phyloP scores from a whole-genome alignment of 2,888 invertebrate genomes.

The Frankliniella fusca region DNA sequence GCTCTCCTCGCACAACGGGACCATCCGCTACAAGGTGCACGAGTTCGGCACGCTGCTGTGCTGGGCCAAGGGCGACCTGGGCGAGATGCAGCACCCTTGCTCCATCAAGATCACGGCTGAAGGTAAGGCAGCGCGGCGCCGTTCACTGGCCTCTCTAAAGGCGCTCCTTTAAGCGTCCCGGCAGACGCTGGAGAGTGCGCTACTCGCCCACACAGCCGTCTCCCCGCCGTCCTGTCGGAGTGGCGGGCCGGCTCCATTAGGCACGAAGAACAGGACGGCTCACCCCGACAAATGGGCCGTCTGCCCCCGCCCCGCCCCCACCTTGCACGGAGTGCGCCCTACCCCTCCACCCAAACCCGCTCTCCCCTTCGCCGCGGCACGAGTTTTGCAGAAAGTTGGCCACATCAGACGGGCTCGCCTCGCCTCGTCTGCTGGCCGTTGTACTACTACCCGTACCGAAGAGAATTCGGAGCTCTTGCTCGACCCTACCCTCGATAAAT shows the following conservation, averaged over 20 bases:
- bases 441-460: too few relatives aligned
- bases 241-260: background rate
- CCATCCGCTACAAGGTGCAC: background rate
- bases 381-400: background rate
- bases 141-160: background rate
- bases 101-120: background rate
- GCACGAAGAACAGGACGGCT: background rate
- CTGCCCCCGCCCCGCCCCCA: background rate
- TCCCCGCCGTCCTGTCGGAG: background rate
- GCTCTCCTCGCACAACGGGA: background rate
- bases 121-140: background rate
- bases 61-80: background rate
- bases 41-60: slow-evolving; percentile 18
- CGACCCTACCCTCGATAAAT: background rate
- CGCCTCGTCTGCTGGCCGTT: too few relatives aligned
- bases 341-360: background rate
- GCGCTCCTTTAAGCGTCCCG: background rate
- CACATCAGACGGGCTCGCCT: background rate
- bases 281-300: too few relatives aligned
- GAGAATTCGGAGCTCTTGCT: too few relatives aligned
- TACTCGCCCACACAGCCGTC: background rate
- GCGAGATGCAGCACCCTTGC: slow-evolving; percentile 4
- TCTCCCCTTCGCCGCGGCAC: background rate
- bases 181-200: too few relatives aligned
- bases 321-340: background rate